Conservation (phyloP, 2,113 vertebrate species). For the Nannospalax galili region DNA sequence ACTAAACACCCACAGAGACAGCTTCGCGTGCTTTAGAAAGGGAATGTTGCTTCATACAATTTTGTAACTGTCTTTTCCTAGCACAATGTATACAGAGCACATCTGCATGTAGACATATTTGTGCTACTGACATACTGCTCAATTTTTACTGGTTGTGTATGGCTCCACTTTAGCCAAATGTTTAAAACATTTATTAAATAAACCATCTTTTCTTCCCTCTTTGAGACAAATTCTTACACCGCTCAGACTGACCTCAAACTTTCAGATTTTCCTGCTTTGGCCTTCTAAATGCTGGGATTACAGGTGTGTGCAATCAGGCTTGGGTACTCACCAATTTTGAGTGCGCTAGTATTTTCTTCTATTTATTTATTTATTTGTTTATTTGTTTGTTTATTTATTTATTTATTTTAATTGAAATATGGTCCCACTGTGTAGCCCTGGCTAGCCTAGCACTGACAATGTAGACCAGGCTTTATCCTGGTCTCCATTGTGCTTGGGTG, state of each 20-base stretch:
- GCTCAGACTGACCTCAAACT: no score
- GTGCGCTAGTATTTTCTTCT: no score
- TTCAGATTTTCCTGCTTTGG: no score
- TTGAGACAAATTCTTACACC: background rate
- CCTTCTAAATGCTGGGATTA: no score
- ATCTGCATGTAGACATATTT: background rate
- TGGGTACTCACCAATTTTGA: no score
- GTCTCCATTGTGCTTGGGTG: background rate
- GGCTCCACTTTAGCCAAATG: background rate
- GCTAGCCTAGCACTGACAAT: background rate
- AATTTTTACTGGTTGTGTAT: background rate
- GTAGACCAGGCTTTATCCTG: background rate
- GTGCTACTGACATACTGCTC: background rate
- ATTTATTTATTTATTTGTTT: no score
- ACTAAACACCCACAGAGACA: background rate
- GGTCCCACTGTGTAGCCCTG: background rate
- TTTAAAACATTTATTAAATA: background rate
- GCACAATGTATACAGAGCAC: background rate
- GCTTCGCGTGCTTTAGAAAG: background rate
- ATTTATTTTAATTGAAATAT: no score
- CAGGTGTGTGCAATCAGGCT: no score
- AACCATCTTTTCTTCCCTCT: background rate
- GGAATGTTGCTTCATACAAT: background rate
- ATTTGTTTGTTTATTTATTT: no score
- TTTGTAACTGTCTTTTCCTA: background rate